phyloP scores from a whole-genome alignment of 2,888 invertebrate species.

The Apodemia zela region DNA sequence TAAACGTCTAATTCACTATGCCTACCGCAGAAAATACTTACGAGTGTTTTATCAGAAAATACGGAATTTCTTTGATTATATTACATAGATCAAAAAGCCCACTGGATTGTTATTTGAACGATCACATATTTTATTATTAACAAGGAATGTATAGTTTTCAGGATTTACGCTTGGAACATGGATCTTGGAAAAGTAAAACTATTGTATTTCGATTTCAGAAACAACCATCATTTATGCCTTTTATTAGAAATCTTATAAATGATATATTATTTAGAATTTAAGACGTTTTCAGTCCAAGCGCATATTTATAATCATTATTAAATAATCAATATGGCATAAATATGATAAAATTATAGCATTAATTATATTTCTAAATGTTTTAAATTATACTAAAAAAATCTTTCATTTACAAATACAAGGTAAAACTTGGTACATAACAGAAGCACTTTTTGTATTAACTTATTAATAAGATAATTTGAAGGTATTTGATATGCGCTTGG shows the following conservation, averaged over 20 bases:
- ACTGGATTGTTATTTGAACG: too few relatives aligned
- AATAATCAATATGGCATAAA: background rate
- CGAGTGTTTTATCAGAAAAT: too few relatives aligned
- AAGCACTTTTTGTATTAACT: too few relatives aligned
- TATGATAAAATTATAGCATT: background rate
- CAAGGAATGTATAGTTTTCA: too few relatives aligned
- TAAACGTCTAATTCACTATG: too few relatives aligned
- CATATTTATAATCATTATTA: conserved; percentile 2
- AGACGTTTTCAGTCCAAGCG: conserved; percentile 11
- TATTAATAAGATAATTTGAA: too few relatives aligned
- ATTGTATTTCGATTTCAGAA: conserved; percentile 10
- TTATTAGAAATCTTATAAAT: conserved; percentile 15
- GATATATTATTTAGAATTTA: conserved; percentile 13
- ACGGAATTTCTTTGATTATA: too few relatives aligned
- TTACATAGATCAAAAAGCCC: too few relatives aligned
- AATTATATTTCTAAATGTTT: background rate
- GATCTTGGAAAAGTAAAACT: background rate
- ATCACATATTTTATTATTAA: too few relatives aligned
- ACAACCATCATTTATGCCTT: conserved; percentile 16
- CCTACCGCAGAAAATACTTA: too few relatives aligned
- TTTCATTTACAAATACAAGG: background rate
- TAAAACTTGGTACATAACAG: too few relatives aligned
- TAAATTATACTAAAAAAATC: background rate
- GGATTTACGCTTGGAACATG: background rate
- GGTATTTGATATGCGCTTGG: background rate